Percentiles rank a stretch among this genome's conserved stretches.
These are phyloP conservation scores for Lampris incognitus DNA, from an alignment of 2,113 vertebrate species.

Conservation along the genomic window DNA sequence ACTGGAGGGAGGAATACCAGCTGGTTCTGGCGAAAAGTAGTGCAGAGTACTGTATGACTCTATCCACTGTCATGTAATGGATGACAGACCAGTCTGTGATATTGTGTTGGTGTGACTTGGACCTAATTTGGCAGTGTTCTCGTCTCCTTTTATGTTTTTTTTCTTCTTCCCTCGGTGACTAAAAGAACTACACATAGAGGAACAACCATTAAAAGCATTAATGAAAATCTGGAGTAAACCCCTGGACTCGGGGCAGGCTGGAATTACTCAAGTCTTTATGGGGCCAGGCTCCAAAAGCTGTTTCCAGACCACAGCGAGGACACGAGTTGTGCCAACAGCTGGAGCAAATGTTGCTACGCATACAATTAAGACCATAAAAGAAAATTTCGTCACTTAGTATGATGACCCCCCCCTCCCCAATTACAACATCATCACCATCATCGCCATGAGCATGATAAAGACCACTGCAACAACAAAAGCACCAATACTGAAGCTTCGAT, in stretches of 20 bases:
- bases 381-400: conserved; percentile 1
- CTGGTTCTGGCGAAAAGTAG: no score
- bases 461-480: no score
- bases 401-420: no score
- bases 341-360: background rate
- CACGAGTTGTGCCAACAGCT: conserved; percentile 6
- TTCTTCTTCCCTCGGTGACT: conserved; percentile 16
- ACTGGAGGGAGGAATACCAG: background rate
- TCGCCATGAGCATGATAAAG: background rate
- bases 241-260: conserved; percentile 36
- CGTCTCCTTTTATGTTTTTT: conserved; percentile 34
- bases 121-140: conserved; percentile 3
- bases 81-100: conserved; percentile 17
- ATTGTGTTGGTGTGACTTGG: conserved; percentile 16
- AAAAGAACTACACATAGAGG: background rate
- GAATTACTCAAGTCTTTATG: conserved; percentile 53
- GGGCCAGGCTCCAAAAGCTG: conserved; percentile 10
- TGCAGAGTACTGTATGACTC: background rate
- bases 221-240: conserved; percentile 53
- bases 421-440: background rate
- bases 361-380: conserved; percentile 5
- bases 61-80: background rate
- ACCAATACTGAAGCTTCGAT: no score
- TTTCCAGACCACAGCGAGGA: conserved; percentile 35
- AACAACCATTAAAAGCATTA: conserved; percentile 47